Percentiles rank a stretch among this genome's conserved stretches.
phyloP scores from a whole-genome alignment of 1,140 invertebrate species.

The Mycetomoellerius zeteki region DNA sequence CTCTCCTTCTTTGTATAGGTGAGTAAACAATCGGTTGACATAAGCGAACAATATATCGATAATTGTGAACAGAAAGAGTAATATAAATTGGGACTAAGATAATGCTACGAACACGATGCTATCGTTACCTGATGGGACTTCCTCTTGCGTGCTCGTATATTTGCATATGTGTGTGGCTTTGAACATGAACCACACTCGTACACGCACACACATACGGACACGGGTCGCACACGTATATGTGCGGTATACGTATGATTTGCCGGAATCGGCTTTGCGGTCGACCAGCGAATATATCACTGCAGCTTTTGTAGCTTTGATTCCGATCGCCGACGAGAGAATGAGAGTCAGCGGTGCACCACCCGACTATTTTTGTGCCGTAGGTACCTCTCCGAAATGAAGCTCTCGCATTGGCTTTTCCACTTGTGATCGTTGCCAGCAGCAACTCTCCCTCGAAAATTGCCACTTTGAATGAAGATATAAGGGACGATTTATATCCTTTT shows the following conservation, averaged over 20 bases:
- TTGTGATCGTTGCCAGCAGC: slow-evolving; percentile 6
- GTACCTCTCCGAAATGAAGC: slow-evolving; percentile 46
- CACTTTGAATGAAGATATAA: slow-evolving; percentile 48
- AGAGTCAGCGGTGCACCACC: slow-evolving; percentile 64
- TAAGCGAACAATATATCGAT: slow-evolving; percentile 55
- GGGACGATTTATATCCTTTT: slow-evolving; percentile 30
- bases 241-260: slow-evolving; percentile 70
- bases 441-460: slow-evolving; percentile 36
- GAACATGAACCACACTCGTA: neutral
- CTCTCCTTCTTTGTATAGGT: slow-evolving; percentile 12
- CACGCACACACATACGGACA: neutral
- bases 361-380: slow-evolving; percentile 53
- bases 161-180: neutral
- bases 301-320: slow-evolving; percentile 76
- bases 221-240: slow-evolving; percentile 29
- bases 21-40: slow-evolving; percentile 53
- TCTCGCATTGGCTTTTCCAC: slow-evolving; percentile 42
- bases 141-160: slow-evolving; percentile 9
- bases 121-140: slow-evolving; percentile 42
- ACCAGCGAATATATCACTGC: slow-evolving; percentile 69
- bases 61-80: slow-evolving; percentile 41
- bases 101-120: slow-evolving; percentile 38
- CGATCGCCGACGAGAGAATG: slow-evolving; percentile 69
- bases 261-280: slow-evolving; percentile 73
- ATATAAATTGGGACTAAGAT: slow-evolving; percentile 57